Percentiles rank a stretch among this genome's conserved stretches.
phyloP scores from a whole-genome alignment of 2,113 vertebrate genomes.

The Pteronura brasiliensis region DNA sequence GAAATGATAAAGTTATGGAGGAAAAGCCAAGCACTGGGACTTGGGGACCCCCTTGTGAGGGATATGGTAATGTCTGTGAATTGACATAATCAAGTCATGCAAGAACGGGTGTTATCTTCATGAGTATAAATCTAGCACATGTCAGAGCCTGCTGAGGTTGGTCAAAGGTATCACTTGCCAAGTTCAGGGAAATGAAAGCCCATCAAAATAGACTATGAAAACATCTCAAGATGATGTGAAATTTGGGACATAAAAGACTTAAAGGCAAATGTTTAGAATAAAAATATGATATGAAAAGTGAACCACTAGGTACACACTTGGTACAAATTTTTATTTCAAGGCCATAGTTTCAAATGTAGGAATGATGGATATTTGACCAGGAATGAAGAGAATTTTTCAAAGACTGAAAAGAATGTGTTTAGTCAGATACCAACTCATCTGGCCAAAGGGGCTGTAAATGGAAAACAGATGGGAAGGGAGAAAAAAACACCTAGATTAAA shows the following conservation, averaged over 20 bases:
- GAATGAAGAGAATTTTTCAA: conserved; percentile 51
- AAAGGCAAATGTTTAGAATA: not conserved
- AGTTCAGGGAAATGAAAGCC: conserved; percentile 27
- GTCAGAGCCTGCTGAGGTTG: not conserved
- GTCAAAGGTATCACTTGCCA: not conserved
- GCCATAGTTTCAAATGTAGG: conserved; percentile 1
- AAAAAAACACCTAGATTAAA: conserved; percentile 47
- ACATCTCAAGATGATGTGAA: conserved; percentile 9
- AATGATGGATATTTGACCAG: conserved; percentile 54
- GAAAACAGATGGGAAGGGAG: conserved; percentile 63
- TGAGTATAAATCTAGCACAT: not conserved
- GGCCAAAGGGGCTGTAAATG: conserved; percentile 52
- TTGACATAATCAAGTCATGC: not conserved
- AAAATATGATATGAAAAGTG: conserved; percentile 6
- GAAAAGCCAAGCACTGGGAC: not conserved
- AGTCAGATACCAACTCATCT: conserved; percentile 64
- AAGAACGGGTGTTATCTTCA: not conserved
- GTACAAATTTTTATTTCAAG: conserved; percentile 30
- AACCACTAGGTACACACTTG: not conserved
- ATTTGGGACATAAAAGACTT: not conserved
- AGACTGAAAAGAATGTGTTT: conserved; percentile 68
- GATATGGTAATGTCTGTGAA: not conserved
- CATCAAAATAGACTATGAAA: not conserved
- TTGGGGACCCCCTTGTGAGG: not conserved
- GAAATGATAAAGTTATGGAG: not conserved